Base-by-base conservation (phyloP, 2,888 invertebrate species). In the Polymixis lichenea region DNA sequence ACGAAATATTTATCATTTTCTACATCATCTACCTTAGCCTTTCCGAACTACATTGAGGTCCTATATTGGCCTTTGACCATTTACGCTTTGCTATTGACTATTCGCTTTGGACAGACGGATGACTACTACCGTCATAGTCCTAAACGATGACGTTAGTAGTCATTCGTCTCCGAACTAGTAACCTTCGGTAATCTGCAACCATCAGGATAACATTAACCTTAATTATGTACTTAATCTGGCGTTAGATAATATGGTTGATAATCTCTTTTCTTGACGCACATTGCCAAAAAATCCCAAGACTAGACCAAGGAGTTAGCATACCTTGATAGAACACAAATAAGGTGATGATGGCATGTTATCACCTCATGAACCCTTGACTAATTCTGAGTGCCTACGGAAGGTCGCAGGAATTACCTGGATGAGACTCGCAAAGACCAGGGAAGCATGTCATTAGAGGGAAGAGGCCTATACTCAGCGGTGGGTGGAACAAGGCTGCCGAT, bases 201-300 rank as follows among this genome's bases (percentile, higher is more conserved):
- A 46, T n/a, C 55, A 46, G 43, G 43, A 51, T 55, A 43, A 22
- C 73, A 65, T 84, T 80, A 83, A 28, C 83, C 68, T 58, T 68
- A 79, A 82, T 82, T 69, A 65, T 22, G 15, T 65, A 38, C n/a
- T 77, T 81, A 55, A 60, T 68, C 49, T 74, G 28, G 17, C 38
- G 3, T 51, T 13, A 46, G 11, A 46, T 46, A 46, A 46, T 3
- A 65, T 8, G n/a, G 4, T 5, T 43, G 32, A 28, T 32, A 66
- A 28, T 9, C 32, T 58, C 15, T 0, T 28, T 46, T 53, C 15
- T 51, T 67, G 25, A 82, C 58, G 79, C 17, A 78, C 22, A 22
- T 58, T 6, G 22, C 49, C 43, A 66, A 77, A 78, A 75, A 22
- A 11, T 28, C 19, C 2, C 28, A n/a, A 56, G 2, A 65, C 7